Evolutionary conservation across 2,113 vertebrate genomes (phyloP), one percentile per base, ranked within the genome.

Genomic region (Pachycephala philippinensis): DNA sequence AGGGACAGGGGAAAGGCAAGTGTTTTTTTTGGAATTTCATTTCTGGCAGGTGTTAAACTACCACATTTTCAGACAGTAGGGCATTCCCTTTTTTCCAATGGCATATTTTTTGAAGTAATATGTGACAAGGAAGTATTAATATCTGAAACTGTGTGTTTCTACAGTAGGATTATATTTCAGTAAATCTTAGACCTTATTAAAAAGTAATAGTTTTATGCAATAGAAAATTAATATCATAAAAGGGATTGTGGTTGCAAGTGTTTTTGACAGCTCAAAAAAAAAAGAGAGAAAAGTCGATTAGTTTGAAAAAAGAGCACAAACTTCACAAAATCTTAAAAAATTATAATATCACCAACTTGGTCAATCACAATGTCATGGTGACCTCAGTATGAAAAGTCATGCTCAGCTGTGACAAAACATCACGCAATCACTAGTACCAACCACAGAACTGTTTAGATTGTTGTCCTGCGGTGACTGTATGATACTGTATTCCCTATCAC

Each of bases 281-380:
- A 11, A 0, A n/a, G n/a, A n/a, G 0, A 61, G 1, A 72, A 10
- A 69, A 63, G 6, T 35, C 28, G 21, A 63, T 39, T n/a, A 33
- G 8, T 42, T 87, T 71, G 27, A 45, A 57, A 64, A 53, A 78
- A 74, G 2, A 53, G 20, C 40, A 64, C 16, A 13, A 89, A 49
- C 10, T 61, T 53, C 30, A 40, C 27, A 84, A 69, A 88, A 79
- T 3, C 17, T 52, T 59, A 35, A 85, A 81, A 75, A 37, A 24
- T 10, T 68, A 7, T 18, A 35, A 16, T 16, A 88, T 17, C 17
- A 80, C 11, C 17, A 72, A 1, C 5, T 19, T 35, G n/a, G 63
- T 64, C 22, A 88, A 82, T 68, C 2, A 0, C 7, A 60, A 52
- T 31, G 6, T 80, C 61, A 33, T 59, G 31, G 30, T 72, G 19